Conservation (phyloP, 2,113 vertebrate genomes). For the Daboia siamensis region DNA sequence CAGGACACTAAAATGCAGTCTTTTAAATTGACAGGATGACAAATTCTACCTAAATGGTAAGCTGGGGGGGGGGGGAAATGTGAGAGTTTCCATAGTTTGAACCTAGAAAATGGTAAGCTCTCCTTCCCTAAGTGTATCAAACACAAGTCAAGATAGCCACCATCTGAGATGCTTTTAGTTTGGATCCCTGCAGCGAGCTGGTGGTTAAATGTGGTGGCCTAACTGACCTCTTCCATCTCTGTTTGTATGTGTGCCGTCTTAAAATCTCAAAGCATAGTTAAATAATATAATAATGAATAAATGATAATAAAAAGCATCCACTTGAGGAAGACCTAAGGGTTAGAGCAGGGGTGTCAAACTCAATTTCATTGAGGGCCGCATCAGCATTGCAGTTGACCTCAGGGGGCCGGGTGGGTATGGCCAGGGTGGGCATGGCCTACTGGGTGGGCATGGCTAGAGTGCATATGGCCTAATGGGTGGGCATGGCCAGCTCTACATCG, state of each 20-base stretch:
- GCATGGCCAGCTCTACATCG: too few species aligned
- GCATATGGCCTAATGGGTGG: too few species aligned
- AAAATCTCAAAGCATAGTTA: neutral
- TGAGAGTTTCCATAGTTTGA: neutral
- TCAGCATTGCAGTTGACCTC: too few species aligned
- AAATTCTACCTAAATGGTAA: neutral
- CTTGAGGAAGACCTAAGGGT: neutral
- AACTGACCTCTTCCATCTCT: neutral
- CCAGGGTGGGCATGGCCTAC: too few species aligned
- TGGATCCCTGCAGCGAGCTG: neutral
- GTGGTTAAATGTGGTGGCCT: neutral
- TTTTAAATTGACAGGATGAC: neutral
- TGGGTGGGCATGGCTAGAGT: too few species aligned
- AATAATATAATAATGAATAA: neutral
- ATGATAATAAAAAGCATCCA: neutral
- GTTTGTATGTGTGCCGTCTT: neutral
- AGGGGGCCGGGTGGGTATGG: too few species aligned
- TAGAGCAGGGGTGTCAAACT: too few species aligned
- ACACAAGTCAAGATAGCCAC: neutral
- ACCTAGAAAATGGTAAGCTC: neutral
- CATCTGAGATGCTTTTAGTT: neutral
- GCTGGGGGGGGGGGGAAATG: too few species aligned
- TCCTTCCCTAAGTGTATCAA: neutral
- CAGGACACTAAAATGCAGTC: neutral
- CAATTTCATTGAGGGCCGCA: too few species aligned